Base-by-base conservation (phyloP, 2,797 vertebrate species). In the Sarcoramphus papa region DNA sequence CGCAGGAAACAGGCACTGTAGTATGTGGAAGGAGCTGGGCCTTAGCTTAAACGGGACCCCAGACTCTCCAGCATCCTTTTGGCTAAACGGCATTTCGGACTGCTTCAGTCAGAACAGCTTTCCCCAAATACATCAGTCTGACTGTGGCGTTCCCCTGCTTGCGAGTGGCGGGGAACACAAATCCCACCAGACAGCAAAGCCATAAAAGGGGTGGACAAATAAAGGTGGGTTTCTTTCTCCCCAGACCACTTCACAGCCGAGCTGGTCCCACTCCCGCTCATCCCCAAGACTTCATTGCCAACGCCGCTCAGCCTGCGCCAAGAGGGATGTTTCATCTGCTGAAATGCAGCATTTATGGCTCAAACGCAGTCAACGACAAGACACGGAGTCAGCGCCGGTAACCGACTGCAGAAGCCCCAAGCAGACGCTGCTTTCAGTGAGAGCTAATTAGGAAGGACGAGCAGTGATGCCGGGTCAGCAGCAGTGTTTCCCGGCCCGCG, bases 401-500 rank as follows among this genome's bases (percentile, higher is more conserved):
- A 37, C 31, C 14, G 9, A 10, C 23, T 6, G 68, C 53, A 37
- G 76, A 33, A 10, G 16, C 7, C 19, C 43, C 12, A 5, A 13
- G 24, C 7, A 2, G 40, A 12, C 0, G 8, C 33, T 31, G 10
- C 24, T 24, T 7, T 20, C 19, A 24, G 2, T 65, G 14, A 20
- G 47, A 40, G 53, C 53, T n/a, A 14, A 16, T 51, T 28, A 12
- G 63, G 76, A 27, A 23, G 37, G 33, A 23, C 2, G 17, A 50
- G n/a, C 17, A 2, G 25, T 3, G 40, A 19, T 17, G 50, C 9
- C 1, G 1, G 43, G 11, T 10, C 28, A 40, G 64, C 15, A n/a
- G 35, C 24, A 41, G 9, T 0, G 1, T 25, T 50, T 19, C 13
- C 22, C 27, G 41, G 27, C 64, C 77, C 5, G 3, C 2, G 6